A percentile compares a stretch with the other conserved stretches of the same genome.
Conservation (phyloP, 1,140 invertebrate genomes). For the Limonius californicus region DNA sequence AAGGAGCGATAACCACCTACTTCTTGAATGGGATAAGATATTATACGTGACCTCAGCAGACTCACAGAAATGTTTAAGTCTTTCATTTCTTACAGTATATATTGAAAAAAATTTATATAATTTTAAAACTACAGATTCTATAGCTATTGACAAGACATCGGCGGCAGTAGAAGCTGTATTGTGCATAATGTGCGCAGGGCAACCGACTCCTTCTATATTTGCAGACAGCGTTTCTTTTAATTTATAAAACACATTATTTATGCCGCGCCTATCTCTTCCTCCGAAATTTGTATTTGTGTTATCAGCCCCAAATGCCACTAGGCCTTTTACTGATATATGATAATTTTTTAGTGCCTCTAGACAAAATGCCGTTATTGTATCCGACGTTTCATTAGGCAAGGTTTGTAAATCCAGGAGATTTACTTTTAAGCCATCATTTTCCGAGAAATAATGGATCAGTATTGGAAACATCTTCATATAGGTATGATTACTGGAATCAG, state of each 20-base stretch:
- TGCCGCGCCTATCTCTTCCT: slow-evolving; percentile 18
- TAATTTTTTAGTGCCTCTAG: too few relatives aligned
- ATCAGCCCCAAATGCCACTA: slow-evolving; percentile 24
- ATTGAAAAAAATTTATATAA: slow-evolving; percentile 17
- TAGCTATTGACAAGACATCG: slow-evolving; percentile 18
- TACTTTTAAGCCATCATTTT: too few relatives aligned
- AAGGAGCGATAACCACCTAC: too few relatives aligned
- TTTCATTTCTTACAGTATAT: slow-evolving; percentile 17
- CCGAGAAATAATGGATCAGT: too few relatives aligned
- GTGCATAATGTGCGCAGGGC: slow-evolving; percentile 10
- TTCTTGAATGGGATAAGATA: too few relatives aligned
- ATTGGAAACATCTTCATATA: too few relatives aligned
- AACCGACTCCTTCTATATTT: slow-evolving; percentile 18
- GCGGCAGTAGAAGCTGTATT: background rate
- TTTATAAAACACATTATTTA: slow-evolving; percentile 28
- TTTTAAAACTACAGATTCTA: slow-evolving; percentile 22
- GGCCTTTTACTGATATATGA: too few relatives aligned
- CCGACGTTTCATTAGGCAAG: too few relatives aligned
- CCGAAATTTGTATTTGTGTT: slow-evolving; percentile 28
- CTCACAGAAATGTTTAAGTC: slow-evolving; percentile 22
- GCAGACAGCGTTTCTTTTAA: slow-evolving; percentile 20
- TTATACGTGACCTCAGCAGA: too few relatives aligned
- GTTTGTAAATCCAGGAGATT: too few relatives aligned
- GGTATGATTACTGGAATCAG: too few relatives aligned
- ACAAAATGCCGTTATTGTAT: too few relatives aligned